Conservation (phyloP, 2,797 vertebrate species). For the Tenualosa thibaudeaui region DNA sequence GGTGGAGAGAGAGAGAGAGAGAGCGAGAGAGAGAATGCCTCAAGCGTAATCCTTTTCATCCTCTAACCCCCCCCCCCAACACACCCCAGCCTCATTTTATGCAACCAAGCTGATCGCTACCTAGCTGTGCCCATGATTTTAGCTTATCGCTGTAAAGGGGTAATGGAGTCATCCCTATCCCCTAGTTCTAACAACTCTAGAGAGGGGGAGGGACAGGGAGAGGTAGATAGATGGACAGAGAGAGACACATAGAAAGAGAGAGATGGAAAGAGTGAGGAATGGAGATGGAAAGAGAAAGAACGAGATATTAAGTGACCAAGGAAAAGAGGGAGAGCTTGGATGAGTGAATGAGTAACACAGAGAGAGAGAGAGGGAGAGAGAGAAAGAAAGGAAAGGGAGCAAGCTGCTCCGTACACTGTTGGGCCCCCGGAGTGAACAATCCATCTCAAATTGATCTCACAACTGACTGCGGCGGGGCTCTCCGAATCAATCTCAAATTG, state of each 20-base stretch:
- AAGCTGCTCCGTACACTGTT: conserved; percentile 71
- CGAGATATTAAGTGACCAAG: neutral
- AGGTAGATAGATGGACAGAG: neutral
- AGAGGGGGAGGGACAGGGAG: neutral
- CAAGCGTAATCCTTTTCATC: conserved; percentile 25
- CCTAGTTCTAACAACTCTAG: neutral
- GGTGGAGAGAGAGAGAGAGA: conserved; percentile 48
- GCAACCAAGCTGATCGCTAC: conserved; percentile 43
- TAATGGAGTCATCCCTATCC: conserved; percentile 49
- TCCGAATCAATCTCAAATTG: conserved; percentile 86
- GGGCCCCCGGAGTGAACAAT: conserved; percentile 79
- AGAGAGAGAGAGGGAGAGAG: conserved; percentile 41
- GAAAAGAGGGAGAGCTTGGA: neutral
- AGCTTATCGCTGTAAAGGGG: conserved; percentile 37
- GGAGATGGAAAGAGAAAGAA: conserved; percentile 3
- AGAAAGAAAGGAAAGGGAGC: conserved; percentile 29
- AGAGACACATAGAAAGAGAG: neutral
- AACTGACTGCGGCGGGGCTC: conserved; percentile 78
- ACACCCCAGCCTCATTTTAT: conserved; percentile 10
- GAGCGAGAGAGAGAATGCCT: conserved; percentile 39
- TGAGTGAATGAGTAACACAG: conserved; percentile 38
- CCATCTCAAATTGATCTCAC: conserved; percentile 84
- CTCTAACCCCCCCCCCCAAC: neutral
- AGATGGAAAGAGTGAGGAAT: neutral
- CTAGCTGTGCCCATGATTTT: conserved; percentile 29